Evolutionary conservation across 2,797 vertebrate genomes (phyloP).

Genomic region (Poeciliopsis presidionis): DNA sequence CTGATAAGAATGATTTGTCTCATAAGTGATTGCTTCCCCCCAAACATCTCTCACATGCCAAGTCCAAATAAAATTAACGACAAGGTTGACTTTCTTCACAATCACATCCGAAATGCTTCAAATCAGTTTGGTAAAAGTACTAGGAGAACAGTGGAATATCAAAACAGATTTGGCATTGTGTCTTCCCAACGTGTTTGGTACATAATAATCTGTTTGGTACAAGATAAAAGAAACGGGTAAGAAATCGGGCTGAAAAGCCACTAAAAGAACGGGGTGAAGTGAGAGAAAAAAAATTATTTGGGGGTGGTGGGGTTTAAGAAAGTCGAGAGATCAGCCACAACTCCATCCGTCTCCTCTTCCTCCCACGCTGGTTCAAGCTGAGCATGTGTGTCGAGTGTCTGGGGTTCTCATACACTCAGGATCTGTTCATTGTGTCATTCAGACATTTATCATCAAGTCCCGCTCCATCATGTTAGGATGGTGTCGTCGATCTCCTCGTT

Average conservation of each 20-base stretch:
- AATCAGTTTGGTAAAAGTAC: slow-evolving; percentile 67
- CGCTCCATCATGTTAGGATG: slow-evolving; percentile 90
- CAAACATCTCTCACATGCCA: slow-evolving; percentile 60
- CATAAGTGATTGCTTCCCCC: slow-evolving; percentile 47
- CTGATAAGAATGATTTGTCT: slow-evolving; percentile 56
- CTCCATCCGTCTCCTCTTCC: slow-evolving; percentile 39
- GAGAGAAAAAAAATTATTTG: not conserved
- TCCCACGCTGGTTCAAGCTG: slow-evolving; percentile 44
- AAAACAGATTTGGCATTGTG: slow-evolving; percentile 57
- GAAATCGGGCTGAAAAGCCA: slow-evolving; percentile 47
- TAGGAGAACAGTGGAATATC: slow-evolving; percentile 59
- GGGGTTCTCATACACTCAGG: slow-evolving; percentile 49
- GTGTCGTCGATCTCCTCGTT: slow-evolving; percentile 96
- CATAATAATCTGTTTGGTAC: slow-evolving; percentile 39
- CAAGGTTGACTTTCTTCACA: slow-evolving; percentile 30
- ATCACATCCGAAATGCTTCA: slow-evolving; percentile 33
- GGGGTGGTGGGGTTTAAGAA: not conserved
- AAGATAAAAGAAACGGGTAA: slow-evolving; percentile 51
- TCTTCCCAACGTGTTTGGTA: slow-evolving; percentile 24
- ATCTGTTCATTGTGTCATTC: slow-evolving; percentile 37
- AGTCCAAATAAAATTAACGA: slow-evolving; percentile 61
- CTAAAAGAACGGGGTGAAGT: slow-evolving; percentile 60
- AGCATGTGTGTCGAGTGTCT: slow-evolving; percentile 53
- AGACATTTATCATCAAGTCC: slow-evolving; percentile 39
- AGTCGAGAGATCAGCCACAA: slow-evolving; percentile 26